Conservation (phyloP, 2,888 invertebrate genomes). For the Plebejus anna region DNA sequence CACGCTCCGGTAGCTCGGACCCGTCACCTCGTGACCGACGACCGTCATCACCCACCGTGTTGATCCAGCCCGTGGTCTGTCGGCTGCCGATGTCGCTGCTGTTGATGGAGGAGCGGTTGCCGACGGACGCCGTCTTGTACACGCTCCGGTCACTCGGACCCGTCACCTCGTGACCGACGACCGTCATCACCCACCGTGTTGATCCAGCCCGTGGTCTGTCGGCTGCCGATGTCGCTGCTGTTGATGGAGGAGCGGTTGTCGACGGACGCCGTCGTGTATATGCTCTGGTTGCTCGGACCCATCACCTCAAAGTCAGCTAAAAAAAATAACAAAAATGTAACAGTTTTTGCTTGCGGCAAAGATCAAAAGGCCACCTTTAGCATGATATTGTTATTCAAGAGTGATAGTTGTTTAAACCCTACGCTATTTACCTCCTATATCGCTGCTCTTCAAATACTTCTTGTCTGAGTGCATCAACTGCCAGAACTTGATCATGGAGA, state of each 20-base stretch:
- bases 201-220: conserved; percentile 90
- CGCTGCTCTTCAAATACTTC: conserved; percentile 91
- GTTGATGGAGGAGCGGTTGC: conserved; percentile 70
- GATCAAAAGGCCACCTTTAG: too few species aligned
- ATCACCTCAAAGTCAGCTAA: conserved; percentile 63
- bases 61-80: conserved; percentile 92
- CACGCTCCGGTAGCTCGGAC: conserved; percentile 66
- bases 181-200: conserved; percentile 86
- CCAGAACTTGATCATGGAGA: conserved; percentile 95
- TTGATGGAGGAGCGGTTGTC: conserved; percentile 72
- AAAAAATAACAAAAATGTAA: neutral
- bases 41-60: conserved; percentile 83
- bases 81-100: conserved; percentile 80
- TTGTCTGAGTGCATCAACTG: conserved; percentile 96
- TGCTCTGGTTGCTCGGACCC: conserved; percentile 67
- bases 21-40: conserved; percentile 51
- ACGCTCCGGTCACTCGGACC: conserved; percentile 68
- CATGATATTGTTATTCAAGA: too few species aligned
- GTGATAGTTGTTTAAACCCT: too few species aligned
- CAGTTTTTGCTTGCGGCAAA: too few species aligned
- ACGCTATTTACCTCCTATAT: conserved; percentile 83
- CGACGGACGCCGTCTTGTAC: conserved; percentile 63
- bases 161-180: conserved; percentile 49
- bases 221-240: conserved; percentile 79
- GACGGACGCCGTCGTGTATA: conserved; percentile 63